Conservation (phyloP, 2,113 vertebrate species). For the Mustelus asterias region DNA sequence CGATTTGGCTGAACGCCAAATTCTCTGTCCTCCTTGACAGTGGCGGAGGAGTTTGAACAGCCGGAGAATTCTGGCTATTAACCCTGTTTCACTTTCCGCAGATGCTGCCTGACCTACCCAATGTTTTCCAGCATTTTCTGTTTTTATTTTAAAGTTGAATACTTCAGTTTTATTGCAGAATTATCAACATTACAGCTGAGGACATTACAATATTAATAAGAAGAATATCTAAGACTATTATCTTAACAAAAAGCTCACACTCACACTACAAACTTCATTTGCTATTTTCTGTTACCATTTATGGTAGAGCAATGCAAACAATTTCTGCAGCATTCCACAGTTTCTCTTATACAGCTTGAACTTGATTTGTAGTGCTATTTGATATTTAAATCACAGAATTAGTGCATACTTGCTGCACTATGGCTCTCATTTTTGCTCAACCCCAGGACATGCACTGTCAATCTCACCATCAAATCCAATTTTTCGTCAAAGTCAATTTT, state of each 20-base stretch:
- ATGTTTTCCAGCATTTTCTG: too few species aligned
- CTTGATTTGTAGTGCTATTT: neutral
- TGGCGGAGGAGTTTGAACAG: too few species aligned
- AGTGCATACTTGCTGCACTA: too few species aligned
- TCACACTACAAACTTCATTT: neutral
- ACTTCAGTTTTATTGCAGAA: neutral
- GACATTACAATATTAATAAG: neutral
- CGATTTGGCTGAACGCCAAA: too few species aligned
- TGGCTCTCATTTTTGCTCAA: neutral
- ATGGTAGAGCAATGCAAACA: too few species aligned
- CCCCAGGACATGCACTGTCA: neutral
- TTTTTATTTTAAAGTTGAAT: neutral
- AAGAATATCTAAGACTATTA: neutral
- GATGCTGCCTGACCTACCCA: neutral
- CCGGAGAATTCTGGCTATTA: too few species aligned
- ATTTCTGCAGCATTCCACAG: neutral
- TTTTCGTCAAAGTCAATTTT: neutral
- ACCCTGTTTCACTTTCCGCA: neutral
- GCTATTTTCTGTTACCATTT: neutral
- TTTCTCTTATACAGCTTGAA: neutral
- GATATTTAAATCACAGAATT: neutral
- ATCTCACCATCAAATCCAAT: neutral
- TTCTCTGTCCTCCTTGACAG: too few species aligned
- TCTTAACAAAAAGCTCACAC: too few species aligned
- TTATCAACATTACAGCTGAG: neutral